Evolutionary conservation across 2,797 vertebrate genomes (phyloP).

Genomic region (Phrynocephalus forsythii): DNA sequence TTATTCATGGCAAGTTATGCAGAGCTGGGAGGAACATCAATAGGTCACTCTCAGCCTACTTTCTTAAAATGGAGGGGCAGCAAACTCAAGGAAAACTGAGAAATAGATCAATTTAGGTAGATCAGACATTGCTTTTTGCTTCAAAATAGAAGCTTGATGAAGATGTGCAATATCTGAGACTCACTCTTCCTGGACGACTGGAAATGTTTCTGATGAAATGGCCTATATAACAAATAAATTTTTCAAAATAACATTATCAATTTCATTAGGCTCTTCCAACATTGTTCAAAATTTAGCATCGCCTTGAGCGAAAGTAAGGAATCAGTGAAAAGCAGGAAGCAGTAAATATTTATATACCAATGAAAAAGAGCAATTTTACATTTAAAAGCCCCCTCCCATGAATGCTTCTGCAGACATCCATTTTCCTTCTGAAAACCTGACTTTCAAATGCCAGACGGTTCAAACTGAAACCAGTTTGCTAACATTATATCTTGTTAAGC

Average conservation of each 20-base stretch:
- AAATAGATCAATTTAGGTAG: too few relatives aligned
- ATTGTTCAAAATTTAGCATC: neutral
- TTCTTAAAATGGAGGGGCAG: too few relatives aligned
- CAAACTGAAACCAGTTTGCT: neutral
- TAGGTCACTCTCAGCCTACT: too few relatives aligned
- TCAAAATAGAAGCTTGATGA: neutral
- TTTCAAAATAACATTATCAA: neutral
- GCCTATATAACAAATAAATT: neutral
- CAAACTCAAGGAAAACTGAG: too few relatives aligned
- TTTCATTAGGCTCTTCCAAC: neutral
- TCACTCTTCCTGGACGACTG: neutral
- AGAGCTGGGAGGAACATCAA: too few relatives aligned
- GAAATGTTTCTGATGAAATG: neutral
- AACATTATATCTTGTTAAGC: constrained; percentile 44
- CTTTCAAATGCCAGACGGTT: neutral
- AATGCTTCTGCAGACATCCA: neutral
- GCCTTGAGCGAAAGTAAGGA: too few relatives aligned
- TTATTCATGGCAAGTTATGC: too few relatives aligned
- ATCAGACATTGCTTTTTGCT: neutral
- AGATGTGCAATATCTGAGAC: neutral
- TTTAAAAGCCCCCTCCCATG: neutral
- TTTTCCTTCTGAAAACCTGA: neutral
- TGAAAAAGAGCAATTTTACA: neutral
- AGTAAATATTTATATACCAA: neutral
- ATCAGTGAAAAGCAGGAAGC: neutral